Evolutionary conservation across 2,888 invertebrate genomes (phyloP).

Genomic region (Megastigmus dorsalis): DNA sequence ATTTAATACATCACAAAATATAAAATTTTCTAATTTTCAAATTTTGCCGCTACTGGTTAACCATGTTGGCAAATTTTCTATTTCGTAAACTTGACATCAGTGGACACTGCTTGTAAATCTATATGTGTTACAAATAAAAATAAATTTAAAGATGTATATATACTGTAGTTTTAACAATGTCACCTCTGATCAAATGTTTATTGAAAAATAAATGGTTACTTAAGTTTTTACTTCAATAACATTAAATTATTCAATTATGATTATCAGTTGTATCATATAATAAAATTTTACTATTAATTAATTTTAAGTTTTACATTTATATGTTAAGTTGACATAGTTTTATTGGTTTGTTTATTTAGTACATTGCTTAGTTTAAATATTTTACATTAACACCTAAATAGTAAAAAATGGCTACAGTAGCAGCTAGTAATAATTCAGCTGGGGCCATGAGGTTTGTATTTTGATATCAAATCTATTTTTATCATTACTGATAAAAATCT

Average conservation of each 20-base stretch:
- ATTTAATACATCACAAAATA: too few relatives aligned
- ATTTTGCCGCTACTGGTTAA: constrained; percentile 8
- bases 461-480: constrained; percentile 7
- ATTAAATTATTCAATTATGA: constrained; percentile 1
- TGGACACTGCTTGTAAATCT: too few relatives aligned
- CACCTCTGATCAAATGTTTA: constrained; percentile 31
- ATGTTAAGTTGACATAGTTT: background rate
- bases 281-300: background rate
- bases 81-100: constrained; percentile 34
- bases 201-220: background rate
- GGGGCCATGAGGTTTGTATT: constrained; percentile 33
- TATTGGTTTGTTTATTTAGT: background rate
- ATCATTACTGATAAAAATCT: constrained; percentile 17
- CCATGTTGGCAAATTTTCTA: background rate
- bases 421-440: constrained; percentile 20
- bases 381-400: background rate
- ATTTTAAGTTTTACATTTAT: background rate
- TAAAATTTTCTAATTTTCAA: too few relatives aligned
- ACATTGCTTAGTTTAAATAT: too few relatives aligned
- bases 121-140: constrained; percentile 44
- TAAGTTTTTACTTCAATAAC: background rate
- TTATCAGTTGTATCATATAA: constrained; percentile 4
- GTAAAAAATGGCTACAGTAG: constrained; percentile 39
- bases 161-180: constrained; percentile 29
- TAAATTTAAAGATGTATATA: constrained; percentile 5